A percentile compares a stretch with the other conserved stretches of the same genome.
Conservation (phyloP, 2,888 invertebrate genomes). For the Hydropsyche betteni region DNA sequence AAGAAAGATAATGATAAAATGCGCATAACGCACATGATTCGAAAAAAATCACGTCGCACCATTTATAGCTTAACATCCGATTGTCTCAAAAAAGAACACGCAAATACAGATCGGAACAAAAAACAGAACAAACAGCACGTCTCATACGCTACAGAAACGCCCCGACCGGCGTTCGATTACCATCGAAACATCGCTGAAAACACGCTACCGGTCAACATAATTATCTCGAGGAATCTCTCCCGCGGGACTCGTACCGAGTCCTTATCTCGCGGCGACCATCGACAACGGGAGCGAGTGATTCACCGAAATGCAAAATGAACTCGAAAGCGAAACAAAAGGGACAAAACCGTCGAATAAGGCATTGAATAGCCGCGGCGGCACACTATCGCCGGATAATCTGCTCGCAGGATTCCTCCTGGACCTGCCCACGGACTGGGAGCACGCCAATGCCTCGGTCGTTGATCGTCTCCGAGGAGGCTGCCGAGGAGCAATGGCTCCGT, state of each 20-base stretch:
- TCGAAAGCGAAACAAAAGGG: neutral
- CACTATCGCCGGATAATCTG: conserved; percentile 43
- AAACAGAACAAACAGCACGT: neutral
- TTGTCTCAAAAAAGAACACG: neutral
- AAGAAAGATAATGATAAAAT: too few species aligned
- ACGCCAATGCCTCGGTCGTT: neutral
- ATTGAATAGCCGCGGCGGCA: conserved; percentile 5
- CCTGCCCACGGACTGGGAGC: conserved; percentile 9
- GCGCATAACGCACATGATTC: too few species aligned
- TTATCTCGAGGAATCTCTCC: conserved; percentile 25
- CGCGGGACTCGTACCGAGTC: neutral
- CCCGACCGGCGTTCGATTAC: conserved; percentile 15
- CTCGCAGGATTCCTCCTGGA: conserved; percentile 32
- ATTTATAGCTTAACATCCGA: too few species aligned
- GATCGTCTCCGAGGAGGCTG: neutral
- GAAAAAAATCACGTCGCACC: too few species aligned
- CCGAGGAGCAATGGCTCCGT: neutral
- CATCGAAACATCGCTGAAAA: conserved; percentile 19
- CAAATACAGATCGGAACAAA: neutral
- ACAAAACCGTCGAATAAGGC: neutral
- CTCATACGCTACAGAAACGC: neutral
- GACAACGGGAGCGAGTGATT: conserved; percentile 23
- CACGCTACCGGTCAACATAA: conserved; percentile 29
- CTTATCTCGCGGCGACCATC: neutral
- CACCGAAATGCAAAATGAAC: conserved; percentile 2